These are phyloP conservation scores for Chromis chromis DNA, from an alignment of 2,797 vertebrate species.

Conservation along the genomic window DNA sequence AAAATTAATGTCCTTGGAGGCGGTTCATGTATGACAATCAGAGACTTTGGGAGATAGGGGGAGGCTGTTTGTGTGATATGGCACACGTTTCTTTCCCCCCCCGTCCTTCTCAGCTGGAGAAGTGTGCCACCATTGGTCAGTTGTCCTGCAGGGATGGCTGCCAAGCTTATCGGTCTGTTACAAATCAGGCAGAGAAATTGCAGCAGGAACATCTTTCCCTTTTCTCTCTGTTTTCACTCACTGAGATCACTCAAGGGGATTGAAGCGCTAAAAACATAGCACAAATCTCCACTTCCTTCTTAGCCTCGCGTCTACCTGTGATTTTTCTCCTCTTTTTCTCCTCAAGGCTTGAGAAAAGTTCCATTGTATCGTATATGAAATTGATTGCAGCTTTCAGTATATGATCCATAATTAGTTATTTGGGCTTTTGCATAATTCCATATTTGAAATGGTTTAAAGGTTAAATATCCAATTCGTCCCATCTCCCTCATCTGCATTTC, in stretches of 20 bases:
- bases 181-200: conserved; percentile 79
- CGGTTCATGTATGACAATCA: conserved; percentile 74
- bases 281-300: conserved; percentile 59
- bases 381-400: conserved; percentile 26
- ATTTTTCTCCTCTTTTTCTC: conserved; percentile 19
- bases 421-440: conserved; percentile 42
- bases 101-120: conserved; percentile 51
- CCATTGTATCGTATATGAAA: conserved; percentile 13
- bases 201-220: conserved; percentile 59
- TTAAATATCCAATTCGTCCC: conserved; percentile 39
- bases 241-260: conserved; percentile 67
- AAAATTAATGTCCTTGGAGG: conserved; percentile 76
- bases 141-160: conserved; percentile 72
- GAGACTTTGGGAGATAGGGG: conserved; percentile 53
- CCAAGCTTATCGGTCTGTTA: conserved; percentile 74
- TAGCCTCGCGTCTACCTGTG: conserved; percentile 42
- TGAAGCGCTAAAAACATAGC: conserved; percentile 66
- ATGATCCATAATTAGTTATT: conserved; percentile 35
- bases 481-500: conserved; percentile 33
- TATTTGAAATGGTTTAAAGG: conserved; percentile 44
- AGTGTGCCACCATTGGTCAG: conserved; percentile 65
- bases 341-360: conserved; percentile 31
- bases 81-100: conserved; percentile 1
- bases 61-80: conserved; percentile 38
- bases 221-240: conserved; percentile 58